Base-by-base conservation (phyloP, 2,797 vertebrate species). In the Chromobotia macracanthus region DNA sequence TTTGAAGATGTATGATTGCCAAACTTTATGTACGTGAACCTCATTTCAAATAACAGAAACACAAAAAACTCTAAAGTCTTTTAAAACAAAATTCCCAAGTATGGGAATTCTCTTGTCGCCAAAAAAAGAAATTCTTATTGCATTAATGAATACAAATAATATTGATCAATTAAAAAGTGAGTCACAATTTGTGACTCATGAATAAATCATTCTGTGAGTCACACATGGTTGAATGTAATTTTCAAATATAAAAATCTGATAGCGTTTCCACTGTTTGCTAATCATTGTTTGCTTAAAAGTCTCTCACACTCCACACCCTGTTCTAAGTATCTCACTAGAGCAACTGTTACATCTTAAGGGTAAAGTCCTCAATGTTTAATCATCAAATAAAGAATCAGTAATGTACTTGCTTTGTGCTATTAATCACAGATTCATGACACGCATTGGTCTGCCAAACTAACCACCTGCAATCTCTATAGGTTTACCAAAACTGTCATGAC, bases 301-400 rank as follows among this genome's bases (percentile, higher is more conserved):
- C 66, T 70, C 65, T 50, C 28, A 50, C 56, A 71, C 44, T 53
- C 56, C 76, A 53, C 76, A 71, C 76, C 76, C 76, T 44, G 18
- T 50, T 77, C 25, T 64, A 83, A 55, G 53, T 72, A 7, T 38
- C 9, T 44, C 35, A 25, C 51, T 25, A 58, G 10, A 65, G 44
- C 75, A 78, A 71, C 76, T 71, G 76, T 78, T 78, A 53, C 56
- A 41, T 71, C 67, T 70, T 63, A 78, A 63, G 46, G 67, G 28
- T 63, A 38, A 78, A 78, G 56, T 61, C 46, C 15, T 63, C 28
- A 41, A 53, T 71, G 46, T 78, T 71, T 78, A 71, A n/a, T 76
- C 28, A 63, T 46, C 53, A 80, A 84, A 72, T 72, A 72, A 82
- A 76, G 25, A 51, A 70, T 51, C 44, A 25, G 65, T 60, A 48